Conservation (phyloP, 2,113 vertebrate species). For the Columbina picui region DNA sequence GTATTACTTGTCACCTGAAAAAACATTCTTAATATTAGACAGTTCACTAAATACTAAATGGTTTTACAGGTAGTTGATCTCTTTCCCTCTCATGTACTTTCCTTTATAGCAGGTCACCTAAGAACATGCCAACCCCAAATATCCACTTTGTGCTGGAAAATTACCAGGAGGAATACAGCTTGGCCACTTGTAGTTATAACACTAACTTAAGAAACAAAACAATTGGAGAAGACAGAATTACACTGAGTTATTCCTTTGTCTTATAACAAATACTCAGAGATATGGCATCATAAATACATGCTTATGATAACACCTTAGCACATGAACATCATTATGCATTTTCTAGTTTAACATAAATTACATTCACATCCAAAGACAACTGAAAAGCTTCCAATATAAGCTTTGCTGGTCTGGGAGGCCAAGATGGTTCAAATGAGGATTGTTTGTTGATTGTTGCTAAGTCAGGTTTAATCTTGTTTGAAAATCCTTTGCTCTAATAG, state of each 20-base stretch:
- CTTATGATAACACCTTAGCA: not conserved
- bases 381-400: not conserved
- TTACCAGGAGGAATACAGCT: not conserved
- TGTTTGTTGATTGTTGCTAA: not conserved
- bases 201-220: not conserved
- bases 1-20: not conserved
- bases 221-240: not conserved
- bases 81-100: not conserved
- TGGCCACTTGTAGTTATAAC: not conserved
- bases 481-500: not conserved
- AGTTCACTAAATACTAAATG: not conserved
- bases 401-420: not conserved
- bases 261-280: not conserved
- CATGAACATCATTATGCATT: not conserved
- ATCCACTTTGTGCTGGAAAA: not conserved
- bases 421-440: not conserved
- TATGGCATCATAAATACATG: not conserved
- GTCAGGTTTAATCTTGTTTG: not conserved
- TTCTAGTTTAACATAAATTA: not conserved
- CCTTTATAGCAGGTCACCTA: not conserved
- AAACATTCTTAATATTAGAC: not conserved
- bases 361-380: not conserved
- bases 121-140: not conserved
- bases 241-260: not conserved
- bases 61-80: not conserved